Percentiles rank a stretch among this genome's conserved stretches.
These are phyloP conservation scores for Hiodon alosoides DNA, from an alignment of 2,113 vertebrate genomes.

Conservation along the genomic window DNA sequence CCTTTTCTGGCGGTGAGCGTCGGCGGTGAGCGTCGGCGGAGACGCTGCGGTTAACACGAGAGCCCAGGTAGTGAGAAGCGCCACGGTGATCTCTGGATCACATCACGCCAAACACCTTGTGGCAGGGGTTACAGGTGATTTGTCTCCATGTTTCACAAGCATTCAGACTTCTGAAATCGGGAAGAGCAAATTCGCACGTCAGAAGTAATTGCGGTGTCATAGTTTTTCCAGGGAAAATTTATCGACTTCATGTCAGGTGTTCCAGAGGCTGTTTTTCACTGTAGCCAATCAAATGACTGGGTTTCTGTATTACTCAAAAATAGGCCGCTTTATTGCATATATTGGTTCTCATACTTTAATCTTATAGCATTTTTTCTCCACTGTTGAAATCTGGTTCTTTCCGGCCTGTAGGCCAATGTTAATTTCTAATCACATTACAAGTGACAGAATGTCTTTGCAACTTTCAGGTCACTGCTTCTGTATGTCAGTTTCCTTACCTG, in stretches of 20 bases:
- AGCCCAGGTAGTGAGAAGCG: neutral
- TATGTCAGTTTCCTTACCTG: too few species aligned
- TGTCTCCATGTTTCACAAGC: neutral
- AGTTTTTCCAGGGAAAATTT: neutral
- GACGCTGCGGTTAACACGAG: neutral
- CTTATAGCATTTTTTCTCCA: too few species aligned
- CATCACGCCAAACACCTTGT: neutral
- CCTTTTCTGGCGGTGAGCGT: neutral
- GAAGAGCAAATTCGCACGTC: neutral
- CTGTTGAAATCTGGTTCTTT: too few species aligned
- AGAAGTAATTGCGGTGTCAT: conserved; percentile 1
- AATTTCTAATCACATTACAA: too few species aligned
- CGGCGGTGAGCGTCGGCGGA: neutral
- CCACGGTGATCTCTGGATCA: neutral
- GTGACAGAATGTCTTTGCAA: too few species aligned
- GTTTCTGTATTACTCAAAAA: too few species aligned
- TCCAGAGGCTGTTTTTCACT: too few species aligned
- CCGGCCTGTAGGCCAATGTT: too few species aligned
- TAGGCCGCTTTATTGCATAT: too few species aligned
- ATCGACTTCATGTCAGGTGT: neutral
- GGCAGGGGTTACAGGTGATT: conserved; percentile 17
- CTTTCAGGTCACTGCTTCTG: too few species aligned
- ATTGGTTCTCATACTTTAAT: too few species aligned
- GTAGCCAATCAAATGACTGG: too few species aligned
- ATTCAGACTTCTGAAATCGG: neutral